Conservation (phyloP, 2,888 invertebrate genomes). For the Eupithecia insigniata region DNA sequence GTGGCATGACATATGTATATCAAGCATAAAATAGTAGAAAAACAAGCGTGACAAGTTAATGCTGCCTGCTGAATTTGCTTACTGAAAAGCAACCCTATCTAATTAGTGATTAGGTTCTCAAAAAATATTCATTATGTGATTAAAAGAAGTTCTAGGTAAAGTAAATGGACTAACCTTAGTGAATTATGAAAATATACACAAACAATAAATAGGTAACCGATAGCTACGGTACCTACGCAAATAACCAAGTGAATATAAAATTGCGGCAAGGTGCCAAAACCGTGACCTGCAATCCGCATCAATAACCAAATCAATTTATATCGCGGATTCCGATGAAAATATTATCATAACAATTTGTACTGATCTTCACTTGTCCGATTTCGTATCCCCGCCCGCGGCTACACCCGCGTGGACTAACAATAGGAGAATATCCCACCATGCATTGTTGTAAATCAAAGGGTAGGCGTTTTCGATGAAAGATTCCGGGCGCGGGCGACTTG, state of each 20-base stretch:
- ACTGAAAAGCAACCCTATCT: neutral
- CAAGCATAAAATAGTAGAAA: neutral
- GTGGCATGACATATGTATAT: too few relatives aligned
- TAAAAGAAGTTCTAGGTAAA: neutral
- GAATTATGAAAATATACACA: neutral
- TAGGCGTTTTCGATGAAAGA: too few relatives aligned
- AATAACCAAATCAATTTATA: constrained; percentile 20
- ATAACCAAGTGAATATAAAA: constrained; percentile 20
- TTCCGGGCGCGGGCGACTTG: too few relatives aligned
- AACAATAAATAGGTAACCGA: constrained; percentile 10
- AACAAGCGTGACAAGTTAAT: neutral
- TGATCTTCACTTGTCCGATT: neutral
- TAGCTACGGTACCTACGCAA: constrained; percentile 8
- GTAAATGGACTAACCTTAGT: neutral
- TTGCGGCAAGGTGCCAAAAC: constrained; percentile 33
- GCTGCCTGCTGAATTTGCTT: neutral
- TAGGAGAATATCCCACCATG: too few relatives aligned
- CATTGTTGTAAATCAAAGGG: too few relatives aligned
- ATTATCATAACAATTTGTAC: neutral
- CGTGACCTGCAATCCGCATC: constrained; percentile 22
- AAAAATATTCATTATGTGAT: neutral
- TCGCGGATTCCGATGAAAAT: neutral
- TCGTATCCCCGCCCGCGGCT: neutral
- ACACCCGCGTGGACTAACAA: too few relatives aligned
- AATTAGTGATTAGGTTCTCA: neutral